Evolutionary conservation across 2,797 vertebrate species (phyloP).

Genomic region (Rhinella marina): DNA sequence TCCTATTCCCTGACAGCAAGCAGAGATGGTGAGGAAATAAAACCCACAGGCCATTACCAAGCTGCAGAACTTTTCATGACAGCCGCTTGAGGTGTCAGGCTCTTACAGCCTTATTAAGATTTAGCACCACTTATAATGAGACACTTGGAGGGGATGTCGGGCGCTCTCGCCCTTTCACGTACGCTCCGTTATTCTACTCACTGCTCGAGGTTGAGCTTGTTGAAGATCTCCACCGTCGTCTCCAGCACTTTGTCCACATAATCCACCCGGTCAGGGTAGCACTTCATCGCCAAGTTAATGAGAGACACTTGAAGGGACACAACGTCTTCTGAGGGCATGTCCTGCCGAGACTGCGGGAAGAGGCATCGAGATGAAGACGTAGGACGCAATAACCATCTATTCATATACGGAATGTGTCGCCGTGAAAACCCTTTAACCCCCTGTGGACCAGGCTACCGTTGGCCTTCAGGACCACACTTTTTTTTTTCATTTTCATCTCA

Average conservation of each 20-base stretch:
- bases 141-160: not conserved
- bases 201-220: conserved; percentile 98
- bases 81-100: too few relatives aligned
- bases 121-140: not conserved
- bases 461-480: too few relatives aligned
- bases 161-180: not conserved
- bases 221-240: conserved; percentile 98
- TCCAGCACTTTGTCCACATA: conserved; percentile 98
- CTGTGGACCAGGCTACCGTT: too few relatives aligned
- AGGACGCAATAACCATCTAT: not conserved
- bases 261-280: conserved; percentile 96
- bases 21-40: too few relatives aligned
- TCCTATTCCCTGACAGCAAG: too few relatives aligned
- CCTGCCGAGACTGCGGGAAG: conserved; percentile 88
- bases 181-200: conserved; percentile 73
- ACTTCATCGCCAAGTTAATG: conserved; percentile 98
- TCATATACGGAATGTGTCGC: not conserved
- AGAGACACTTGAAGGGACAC: conserved; percentile 98
- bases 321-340: conserved; percentile 98
- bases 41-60: too few relatives aligned
- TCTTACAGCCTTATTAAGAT: not conserved
- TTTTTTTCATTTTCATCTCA: too few relatives aligned
- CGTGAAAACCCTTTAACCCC: not conserved
- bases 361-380: not conserved
- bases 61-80: too few relatives aligned